Conservation (phyloP, 2,113 vertebrate genomes). For the Ariopsis seemanni region DNA sequence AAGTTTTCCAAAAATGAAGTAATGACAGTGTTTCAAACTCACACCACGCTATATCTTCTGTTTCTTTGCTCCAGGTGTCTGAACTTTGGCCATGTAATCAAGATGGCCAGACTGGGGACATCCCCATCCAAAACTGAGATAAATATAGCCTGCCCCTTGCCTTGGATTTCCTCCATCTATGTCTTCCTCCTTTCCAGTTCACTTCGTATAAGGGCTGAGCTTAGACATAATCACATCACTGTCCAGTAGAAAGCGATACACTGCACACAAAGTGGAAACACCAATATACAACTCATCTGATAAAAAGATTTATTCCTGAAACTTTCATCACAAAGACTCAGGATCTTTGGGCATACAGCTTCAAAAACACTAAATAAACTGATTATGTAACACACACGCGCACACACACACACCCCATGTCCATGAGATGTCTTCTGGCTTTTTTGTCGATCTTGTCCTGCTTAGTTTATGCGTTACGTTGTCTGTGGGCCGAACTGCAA, state of each 20-base stretch:
- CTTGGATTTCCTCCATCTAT: conserved; percentile 24
- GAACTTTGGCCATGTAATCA: conserved; percentile 7
- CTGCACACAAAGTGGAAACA: not conserved
- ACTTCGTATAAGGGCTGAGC: not conserved
- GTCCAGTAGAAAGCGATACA: not conserved
- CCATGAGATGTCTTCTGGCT: not conserved
- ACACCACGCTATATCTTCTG: not conserved
- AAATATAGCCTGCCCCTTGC: conserved; percentile 34
- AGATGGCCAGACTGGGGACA: conserved; percentile 17
- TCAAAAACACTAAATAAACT: not conserved
- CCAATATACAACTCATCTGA: not conserved
- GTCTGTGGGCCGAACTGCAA: conserved; percentile 29
- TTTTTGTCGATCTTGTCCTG: not conserved
- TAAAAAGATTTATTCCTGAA: not conserved
- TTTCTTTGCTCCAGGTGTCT: not conserved
- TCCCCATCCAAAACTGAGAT: conserved; percentile 31
- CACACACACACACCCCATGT: not conserved
- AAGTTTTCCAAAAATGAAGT: not conserved
- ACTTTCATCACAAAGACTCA: not conserved
- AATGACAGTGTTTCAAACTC: not conserved
- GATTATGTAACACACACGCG: not conserved
- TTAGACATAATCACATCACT: conserved; percentile 22
- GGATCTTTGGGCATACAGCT: not conserved
- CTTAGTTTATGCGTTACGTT: not conserved
- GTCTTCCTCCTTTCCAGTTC: conserved; percentile 2